Percentiles rank a stretch among this genome's conserved stretches.
Conservation (phyloP, 2,888 invertebrate genomes). For the Pocota personata region DNA sequence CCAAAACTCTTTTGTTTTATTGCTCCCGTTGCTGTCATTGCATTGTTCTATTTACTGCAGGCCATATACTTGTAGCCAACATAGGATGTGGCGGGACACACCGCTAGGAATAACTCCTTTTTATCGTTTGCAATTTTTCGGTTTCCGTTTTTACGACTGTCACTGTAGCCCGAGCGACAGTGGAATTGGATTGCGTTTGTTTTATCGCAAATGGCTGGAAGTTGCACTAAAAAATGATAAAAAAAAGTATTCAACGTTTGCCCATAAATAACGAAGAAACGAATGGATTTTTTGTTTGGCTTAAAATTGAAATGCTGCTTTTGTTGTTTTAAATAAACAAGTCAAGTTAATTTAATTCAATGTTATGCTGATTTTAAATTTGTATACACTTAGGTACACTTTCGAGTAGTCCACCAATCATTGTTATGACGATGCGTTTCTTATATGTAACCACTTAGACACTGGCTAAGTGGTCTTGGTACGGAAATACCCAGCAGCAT, state of each 20-base stretch:
- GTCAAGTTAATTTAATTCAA: conserved; percentile 30
- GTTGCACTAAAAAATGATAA: conserved; percentile 11
- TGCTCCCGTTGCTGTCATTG: conserved; percentile 40
- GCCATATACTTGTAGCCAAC: not conserved
- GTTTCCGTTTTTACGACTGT: conserved; percentile 58
- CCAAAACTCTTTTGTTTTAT: conserved; percentile 50
- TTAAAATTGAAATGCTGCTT: conserved; percentile 1
- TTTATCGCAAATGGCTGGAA: conserved; percentile 40
- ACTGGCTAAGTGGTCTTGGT: no score
- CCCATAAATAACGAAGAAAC: conserved; percentile 32
- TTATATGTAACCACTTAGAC: no score
- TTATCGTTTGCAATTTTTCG: conserved; percentile 57
- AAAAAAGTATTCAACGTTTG: not conserved
- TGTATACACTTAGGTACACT: not conserved
- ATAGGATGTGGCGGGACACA: conserved; percentile 8
- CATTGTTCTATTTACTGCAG: conserved; percentile 49
- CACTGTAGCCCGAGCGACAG: conserved; percentile 42
- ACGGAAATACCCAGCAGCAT: no score
- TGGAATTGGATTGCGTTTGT: conserved; percentile 36
- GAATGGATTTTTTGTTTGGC: conserved; percentile 1
- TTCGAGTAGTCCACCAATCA: no score
- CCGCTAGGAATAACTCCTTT: conserved; percentile 49
- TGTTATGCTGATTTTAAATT: not conserved
- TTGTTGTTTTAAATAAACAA: conserved; percentile 9
- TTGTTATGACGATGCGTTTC: no score